Evolutionary conservation across 2,113 vertebrate genomes (phyloP).

Genomic region (Anarrhichthys ocellatus): DNA sequence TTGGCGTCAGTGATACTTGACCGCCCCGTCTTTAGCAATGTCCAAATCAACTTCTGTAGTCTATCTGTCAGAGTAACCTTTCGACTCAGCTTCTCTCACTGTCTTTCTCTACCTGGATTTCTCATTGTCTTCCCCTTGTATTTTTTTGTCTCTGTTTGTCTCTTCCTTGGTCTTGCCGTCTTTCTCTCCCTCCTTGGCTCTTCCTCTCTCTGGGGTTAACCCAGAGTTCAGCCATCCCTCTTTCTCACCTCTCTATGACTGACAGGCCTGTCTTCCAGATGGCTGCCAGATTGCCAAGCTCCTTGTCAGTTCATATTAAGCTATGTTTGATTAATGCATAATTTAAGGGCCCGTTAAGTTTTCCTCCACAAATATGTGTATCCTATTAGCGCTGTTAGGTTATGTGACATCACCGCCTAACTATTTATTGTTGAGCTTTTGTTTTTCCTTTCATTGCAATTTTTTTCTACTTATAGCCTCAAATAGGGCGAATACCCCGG

Average conservation of each 20-base stretch:
- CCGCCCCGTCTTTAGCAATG: constrained; percentile 40
- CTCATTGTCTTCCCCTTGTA: constrained; percentile 16
- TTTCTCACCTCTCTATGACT: constrained; percentile 76
- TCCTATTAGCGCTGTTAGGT: constrained; percentile 66
- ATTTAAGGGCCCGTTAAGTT: constrained; percentile 75
- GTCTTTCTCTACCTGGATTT: constrained; percentile 32
- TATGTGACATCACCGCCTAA: constrained; percentile 61
- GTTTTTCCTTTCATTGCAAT: not conserved
- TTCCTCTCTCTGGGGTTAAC: constrained; percentile 58
- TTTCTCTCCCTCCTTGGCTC: constrained; percentile 7
- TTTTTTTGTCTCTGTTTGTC: constrained; percentile 15
- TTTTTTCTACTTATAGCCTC: constrained; percentile 29
- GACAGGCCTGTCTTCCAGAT: constrained; percentile 79
- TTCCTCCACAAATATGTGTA: constrained; percentile 68
- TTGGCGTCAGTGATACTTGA: constrained; percentile 48
- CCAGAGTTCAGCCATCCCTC: constrained; percentile 68
- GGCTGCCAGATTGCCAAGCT: constrained; percentile 75
- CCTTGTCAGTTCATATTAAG: constrained; percentile 78
- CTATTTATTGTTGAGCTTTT: constrained; percentile 43
- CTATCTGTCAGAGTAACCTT: constrained; percentile 45
- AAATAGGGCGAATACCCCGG: constrained; percentile 3
- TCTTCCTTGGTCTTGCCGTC: constrained; percentile 10
- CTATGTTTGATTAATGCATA: constrained; percentile 77
- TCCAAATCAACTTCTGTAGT: constrained; percentile 43
- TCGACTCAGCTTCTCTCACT: constrained; percentile 39